Conservation (phyloP, 1,140 invertebrate genomes). For the Elymnias hypermnestra region DNA sequence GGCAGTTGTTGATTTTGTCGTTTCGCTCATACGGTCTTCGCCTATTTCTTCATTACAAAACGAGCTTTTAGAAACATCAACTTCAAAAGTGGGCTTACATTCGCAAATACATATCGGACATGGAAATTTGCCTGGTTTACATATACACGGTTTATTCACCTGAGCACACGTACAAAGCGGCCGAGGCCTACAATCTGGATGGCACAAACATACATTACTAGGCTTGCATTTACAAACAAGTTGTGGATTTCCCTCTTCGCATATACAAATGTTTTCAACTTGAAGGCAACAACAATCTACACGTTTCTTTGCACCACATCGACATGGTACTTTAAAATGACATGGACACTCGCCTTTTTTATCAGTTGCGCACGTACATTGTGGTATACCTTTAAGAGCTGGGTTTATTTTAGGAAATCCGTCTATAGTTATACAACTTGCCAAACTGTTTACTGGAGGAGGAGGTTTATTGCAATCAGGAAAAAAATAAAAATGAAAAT, state of each 20-base stretch:
- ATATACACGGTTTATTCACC: slow-evolving; percentile 50
- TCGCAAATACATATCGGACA: slow-evolving; percentile 44
- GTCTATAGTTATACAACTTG: slow-evolving; percentile 47
- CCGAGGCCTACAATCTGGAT: slow-evolving; percentile 32
- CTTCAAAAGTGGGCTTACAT: slow-evolving; percentile 29
- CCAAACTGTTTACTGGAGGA: slow-evolving; percentile 32
- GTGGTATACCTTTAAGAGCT: slow-evolving; percentile 15
- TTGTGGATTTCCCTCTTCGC: slow-evolving; percentile 34
- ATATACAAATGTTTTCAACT: slow-evolving; percentile 48
- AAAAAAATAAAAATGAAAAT: slow-evolving; percentile 69
- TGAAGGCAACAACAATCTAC: slow-evolving; percentile 41
- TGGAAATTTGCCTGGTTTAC: slow-evolving; percentile 40
- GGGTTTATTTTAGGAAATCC: slow-evolving; percentile 58
- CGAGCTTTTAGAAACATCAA: slow-evolving; percentile 10
- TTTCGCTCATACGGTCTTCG: slow-evolving; percentile 9
- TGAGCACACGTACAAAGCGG: slow-evolving; percentile 44
- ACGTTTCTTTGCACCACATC: slow-evolving; percentile 42
- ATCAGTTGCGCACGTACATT: slow-evolving; percentile 46
- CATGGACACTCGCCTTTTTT: slow-evolving; percentile 49
- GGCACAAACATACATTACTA: slow-evolving; percentile 41
- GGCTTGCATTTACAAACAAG: slow-evolving; percentile 40
- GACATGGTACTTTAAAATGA: slow-evolving; percentile 42
- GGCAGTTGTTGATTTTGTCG: slow-evolving; percentile 11
- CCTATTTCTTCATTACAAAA: slow-evolving; percentile 11
- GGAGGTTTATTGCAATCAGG: slow-evolving; percentile 51